These are phyloP conservation scores for Embidobia sp. DNA, from an alignment of 2,888 invertebrate species.

Conservation along the genomic window DNA sequence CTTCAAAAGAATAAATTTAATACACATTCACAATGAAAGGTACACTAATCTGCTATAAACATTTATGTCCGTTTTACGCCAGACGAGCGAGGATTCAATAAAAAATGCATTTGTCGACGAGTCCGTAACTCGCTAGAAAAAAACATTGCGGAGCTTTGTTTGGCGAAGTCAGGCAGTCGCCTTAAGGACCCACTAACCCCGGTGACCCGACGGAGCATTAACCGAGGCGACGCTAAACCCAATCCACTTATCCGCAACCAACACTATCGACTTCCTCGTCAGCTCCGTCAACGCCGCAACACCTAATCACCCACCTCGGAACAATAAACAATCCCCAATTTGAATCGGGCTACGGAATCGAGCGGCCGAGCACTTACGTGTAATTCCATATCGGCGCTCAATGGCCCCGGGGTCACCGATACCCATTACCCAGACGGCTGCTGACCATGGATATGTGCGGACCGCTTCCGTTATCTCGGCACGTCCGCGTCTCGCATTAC, in stretches of 20 bases:
- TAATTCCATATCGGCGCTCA: slow-evolving; percentile 50
- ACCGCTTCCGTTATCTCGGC: slow-evolving; percentile 47
- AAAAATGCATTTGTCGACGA: no score
- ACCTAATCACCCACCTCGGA: slow-evolving; percentile 32
- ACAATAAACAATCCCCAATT: slow-evolving; percentile 48
- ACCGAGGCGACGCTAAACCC: not conserved
- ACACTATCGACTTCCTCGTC: not conserved
- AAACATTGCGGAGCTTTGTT: no score
- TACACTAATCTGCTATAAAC: no score
- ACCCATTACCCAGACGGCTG: slow-evolving; percentile 36
- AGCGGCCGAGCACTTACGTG: slow-evolving; percentile 29
- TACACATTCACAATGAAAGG: no score
- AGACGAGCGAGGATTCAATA: no score
- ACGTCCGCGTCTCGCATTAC: slow-evolving; percentile 42
- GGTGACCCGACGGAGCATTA: no score
- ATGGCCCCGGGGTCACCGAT: slow-evolving; percentile 47
- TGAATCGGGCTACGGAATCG: slow-evolving; percentile 23
- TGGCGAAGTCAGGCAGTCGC: no score
- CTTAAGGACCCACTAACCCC: no score
- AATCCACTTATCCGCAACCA: slow-evolving; percentile 23
- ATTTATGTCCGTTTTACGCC: no score
- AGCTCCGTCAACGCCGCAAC: slow-evolving; percentile 13
- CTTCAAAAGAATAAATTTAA: no score
- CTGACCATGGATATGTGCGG: not conserved
- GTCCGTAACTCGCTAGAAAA: no score